phyloP scores from a whole-genome alignment of 2,113 vertebrate species.

The Ochotona curzoniae region DNA sequence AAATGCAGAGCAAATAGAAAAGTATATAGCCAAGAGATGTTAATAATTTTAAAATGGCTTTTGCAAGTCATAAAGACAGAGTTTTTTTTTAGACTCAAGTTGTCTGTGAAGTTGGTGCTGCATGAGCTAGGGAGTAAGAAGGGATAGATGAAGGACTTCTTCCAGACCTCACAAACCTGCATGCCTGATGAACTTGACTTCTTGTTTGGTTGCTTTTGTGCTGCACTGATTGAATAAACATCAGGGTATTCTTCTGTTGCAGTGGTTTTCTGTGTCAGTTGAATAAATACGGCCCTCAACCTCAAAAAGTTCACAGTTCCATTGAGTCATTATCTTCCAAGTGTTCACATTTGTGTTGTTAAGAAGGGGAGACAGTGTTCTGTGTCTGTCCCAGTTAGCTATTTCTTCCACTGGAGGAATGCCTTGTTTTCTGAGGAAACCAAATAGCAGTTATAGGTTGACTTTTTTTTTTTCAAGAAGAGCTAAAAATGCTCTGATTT shows the following conservation, averaged over 20 bases:
- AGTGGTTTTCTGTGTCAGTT: background rate
- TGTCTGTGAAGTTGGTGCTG: background rate
- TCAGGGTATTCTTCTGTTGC: background rate
- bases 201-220: background rate
- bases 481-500: constrained; percentile 54
- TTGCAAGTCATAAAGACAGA: background rate
- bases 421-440: constrained; percentile 54
- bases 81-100: background rate
- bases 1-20: background rate
- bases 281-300: background rate
- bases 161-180: background rate
- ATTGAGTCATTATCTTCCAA: background rate
- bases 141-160: background rate
- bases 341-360: background rate
- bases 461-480: constrained; percentile 7
- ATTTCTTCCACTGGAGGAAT: background rate
- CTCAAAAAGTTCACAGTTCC: background rate
- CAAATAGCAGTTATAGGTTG: background rate
- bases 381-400: background rate
- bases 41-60: background rate
- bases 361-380: background rate
- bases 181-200: background rate
- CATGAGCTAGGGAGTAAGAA: background rate
- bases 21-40: background rate
- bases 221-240: background rate